phyloP scores from a whole-genome alignment of 2,888 invertebrate species.

The Metopia argyrocephala region DNA sequence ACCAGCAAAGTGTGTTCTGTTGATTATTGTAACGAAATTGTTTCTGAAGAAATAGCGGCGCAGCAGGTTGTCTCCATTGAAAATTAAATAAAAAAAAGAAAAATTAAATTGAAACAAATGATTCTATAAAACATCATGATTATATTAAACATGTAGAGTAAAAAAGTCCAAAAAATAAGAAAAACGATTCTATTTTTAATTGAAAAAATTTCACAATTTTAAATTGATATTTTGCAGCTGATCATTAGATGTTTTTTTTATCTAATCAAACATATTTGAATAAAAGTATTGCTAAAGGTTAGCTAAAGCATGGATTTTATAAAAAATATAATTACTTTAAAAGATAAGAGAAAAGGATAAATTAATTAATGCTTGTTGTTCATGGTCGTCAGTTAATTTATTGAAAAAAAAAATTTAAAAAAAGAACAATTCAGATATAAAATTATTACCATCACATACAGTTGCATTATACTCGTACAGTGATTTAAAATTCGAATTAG shows the following conservation, averaged over 20 bases:
- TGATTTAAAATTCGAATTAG: no score
- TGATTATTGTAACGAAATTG: slow-evolving; percentile 35
- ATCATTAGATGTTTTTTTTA: background rate
- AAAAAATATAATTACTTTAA: no score
- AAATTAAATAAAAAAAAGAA: slow-evolving; percentile 16
- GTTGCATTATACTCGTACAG: no score
- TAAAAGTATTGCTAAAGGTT: background rate
- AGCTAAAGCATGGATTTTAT: background rate
- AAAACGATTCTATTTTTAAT: slow-evolving; percentile 22
- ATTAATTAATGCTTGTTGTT: no score
- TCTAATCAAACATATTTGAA: background rate
- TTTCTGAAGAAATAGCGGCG: slow-evolving; percentile 68
- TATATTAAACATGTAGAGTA: background rate
- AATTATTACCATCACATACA: no score
- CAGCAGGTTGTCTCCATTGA: slow-evolving; percentile 73
- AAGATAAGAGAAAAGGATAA: no score
- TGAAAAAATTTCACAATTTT: slow-evolving; percentile 18
- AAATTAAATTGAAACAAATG: slow-evolving; percentile 19
- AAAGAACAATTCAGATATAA: no score
- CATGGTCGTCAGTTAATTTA: no score
- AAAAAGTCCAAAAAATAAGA: background rate
- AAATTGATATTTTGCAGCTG: slow-evolving; percentile 17
- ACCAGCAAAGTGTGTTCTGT: slow-evolving; percentile 22
- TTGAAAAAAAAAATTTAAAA: no score
- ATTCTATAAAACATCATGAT: background rate